These are phyloP conservation scores for Acridotheres tristis DNA, from an alignment of 2,797 vertebrate species.

Conservation along the genomic window DNA sequence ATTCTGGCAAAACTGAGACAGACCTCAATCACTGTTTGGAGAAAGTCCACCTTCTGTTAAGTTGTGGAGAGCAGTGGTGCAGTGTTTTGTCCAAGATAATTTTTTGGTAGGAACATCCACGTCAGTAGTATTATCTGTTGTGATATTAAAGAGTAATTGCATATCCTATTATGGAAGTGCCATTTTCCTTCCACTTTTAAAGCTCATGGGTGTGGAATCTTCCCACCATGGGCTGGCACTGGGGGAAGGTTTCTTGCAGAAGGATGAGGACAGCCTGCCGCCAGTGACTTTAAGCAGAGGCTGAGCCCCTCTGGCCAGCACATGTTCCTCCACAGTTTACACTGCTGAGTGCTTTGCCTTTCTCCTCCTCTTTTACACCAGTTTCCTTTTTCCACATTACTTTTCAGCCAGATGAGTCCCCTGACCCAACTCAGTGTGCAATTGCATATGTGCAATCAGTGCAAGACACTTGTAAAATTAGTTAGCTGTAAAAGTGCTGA, in stretches of 20 bases:
- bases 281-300: neutral
- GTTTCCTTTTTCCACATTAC: neutral
- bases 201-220: neutral
- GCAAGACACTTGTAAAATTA: neutral
- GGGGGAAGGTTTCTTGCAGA: neutral
- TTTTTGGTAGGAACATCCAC: neutral
- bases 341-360: neutral
- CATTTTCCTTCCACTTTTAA: neutral
- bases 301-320: neutral
- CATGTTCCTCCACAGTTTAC: fast-evolving
- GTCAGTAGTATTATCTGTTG: neutral
- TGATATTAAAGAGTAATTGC: neutral
- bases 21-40: neutral
- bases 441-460: neutral
- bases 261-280: neutral
- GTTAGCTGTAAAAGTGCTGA: neutral
- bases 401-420: neutral
- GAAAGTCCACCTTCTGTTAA: neutral
- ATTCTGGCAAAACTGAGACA: neutral
- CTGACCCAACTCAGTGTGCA: neutral
- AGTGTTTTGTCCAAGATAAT: neutral
- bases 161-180: neutral
- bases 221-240: neutral
- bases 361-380: neutral
- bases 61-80: neutral